A percentile compares a stretch with the other conserved stretches of the same genome.
Evolutionary conservation across 1,140 invertebrate species (phyloP).

Genomic region (Drosophila lacertosa): DNA sequence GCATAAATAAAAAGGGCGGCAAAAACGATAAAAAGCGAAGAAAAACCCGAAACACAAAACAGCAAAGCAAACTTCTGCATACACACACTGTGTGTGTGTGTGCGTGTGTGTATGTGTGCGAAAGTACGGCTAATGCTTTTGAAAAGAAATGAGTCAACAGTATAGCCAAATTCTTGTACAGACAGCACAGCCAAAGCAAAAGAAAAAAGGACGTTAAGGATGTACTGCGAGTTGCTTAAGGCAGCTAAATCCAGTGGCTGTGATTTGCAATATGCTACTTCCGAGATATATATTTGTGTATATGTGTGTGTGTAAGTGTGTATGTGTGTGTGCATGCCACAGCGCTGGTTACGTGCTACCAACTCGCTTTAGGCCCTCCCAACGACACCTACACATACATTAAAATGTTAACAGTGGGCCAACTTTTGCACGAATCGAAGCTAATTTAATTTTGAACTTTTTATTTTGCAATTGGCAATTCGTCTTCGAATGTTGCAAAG

Average conservation of each 20-base stretch:
- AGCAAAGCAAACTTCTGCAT: no score
- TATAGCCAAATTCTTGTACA: slow-evolving; percentile 4
- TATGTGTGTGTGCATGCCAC: not conserved
- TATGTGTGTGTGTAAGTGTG: not conserved
- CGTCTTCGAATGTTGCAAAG: no score
- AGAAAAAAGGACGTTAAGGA: slow-evolving; percentile 2
- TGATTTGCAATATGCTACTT: slow-evolving; percentile 15
- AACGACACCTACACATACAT: not conserved
- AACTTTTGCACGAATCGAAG: not conserved
- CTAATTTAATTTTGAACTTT: no score
- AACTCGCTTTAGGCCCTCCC: not conserved
- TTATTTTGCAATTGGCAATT: not conserved
- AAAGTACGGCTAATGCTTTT: not conserved
- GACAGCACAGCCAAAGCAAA: slow-evolving; percentile 1
- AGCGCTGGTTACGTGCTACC: not conserved
- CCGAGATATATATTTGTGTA: not conserved
- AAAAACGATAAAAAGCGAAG: slow-evolving; percentile 4
- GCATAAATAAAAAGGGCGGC: slow-evolving; percentile 59
- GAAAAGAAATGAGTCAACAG: slow-evolving; percentile 11
- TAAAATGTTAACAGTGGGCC: not conserved
- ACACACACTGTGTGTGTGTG: not conserved
- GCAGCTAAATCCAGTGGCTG: slow-evolving; percentile 1
- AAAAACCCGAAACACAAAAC: slow-evolving; percentile 1
- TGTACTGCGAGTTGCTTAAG: slow-evolving; percentile 7
- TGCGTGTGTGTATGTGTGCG: slow-evolving; percentile 2